These are phyloP conservation scores for Eilema depressum DNA, from an alignment of 2,888 invertebrate species.

Conservation along the genomic window DNA sequence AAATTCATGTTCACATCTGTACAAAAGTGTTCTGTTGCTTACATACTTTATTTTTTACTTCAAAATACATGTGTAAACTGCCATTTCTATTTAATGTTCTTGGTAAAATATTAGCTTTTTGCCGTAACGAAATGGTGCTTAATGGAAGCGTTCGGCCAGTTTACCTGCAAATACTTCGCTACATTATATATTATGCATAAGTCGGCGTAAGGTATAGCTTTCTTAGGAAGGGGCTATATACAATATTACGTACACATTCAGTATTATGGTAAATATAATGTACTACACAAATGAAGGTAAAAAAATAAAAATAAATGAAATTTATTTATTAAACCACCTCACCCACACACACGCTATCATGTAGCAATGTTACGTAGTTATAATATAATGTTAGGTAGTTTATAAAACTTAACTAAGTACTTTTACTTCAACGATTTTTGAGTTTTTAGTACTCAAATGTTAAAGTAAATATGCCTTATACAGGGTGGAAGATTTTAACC, in stretches of 20 bases:
- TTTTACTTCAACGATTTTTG: too few relatives aligned
- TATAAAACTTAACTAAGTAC: too few relatives aligned
- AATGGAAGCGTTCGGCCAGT: constrained; percentile 24
- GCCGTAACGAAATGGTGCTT: constrained; percentile 18
- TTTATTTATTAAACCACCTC: too few relatives aligned
- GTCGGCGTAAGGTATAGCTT: constrained; percentile 19
- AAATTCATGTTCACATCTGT: background rate
- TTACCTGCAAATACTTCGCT: constrained; percentile 21
- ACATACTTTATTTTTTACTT: background rate
- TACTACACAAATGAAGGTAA: background rate
- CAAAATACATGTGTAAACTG: background rate
- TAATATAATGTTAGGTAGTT: too few relatives aligned
- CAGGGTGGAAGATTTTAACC: too few relatives aligned
- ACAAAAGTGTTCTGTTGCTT: background rate
- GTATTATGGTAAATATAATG: background rate
- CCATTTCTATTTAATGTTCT: constrained; percentile 27
- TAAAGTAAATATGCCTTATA: background rate
- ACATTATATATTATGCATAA: constrained; percentile 26
- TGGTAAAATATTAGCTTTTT: constrained; percentile 26
- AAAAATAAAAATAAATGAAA: too few relatives aligned
- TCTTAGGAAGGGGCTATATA: constrained; percentile 17
- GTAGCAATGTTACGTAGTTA: too few relatives aligned
- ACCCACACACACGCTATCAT: too few relatives aligned
- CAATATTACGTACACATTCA: constrained; percentile 16
- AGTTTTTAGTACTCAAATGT: background rate